A percentile compares a stretch with the other conserved stretches of the same genome.
Evolutionary conservation across 1,140 invertebrate genomes (phyloP).

Genomic region (Drosophila oshimai): DNA sequence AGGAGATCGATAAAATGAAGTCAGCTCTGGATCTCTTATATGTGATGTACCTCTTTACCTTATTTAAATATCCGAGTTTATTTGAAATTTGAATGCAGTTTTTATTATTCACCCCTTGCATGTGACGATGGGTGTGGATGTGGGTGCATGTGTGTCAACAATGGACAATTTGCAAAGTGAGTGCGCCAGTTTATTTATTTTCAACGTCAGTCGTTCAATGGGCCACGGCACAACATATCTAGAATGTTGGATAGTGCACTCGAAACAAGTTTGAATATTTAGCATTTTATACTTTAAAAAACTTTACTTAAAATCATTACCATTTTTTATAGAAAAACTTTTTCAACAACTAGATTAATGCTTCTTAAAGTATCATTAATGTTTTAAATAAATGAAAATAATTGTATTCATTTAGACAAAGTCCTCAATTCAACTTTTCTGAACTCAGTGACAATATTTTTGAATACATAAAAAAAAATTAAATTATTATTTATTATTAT

Average conservation of each 20-base stretch:
- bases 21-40: not conserved
- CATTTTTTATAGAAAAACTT: too few species aligned
- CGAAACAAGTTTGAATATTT: not conserved
- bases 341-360: too few species aligned
- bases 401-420: too few species aligned
- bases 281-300: not conserved
- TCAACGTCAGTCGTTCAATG: conserved; percentile 46
- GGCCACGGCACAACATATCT: conserved; percentile 28
- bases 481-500: too few species aligned
- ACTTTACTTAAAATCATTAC: too few species aligned
- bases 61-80: conserved; percentile 38
- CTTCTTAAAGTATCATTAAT: too few species aligned
- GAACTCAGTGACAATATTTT: too few species aligned
- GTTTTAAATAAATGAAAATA: too few species aligned
- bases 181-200: conserved; percentile 53
- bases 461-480: too few species aligned
- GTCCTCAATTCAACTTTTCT: too few species aligned
- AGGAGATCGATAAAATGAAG: too few species aligned
- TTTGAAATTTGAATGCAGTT: conserved; percentile 57
- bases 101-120: conserved; percentile 20
- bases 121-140: conserved; percentile 4
- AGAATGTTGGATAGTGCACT: not conserved
- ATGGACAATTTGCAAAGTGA: conserved; percentile 65
- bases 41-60: too few species aligned
- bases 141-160: conserved; percentile 52